Evolutionary conservation across 2,113 vertebrate genomes (phyloP), one percentile per base, ranked within the genome.

Genomic region (Zosterops hypoxanthus): DNA sequence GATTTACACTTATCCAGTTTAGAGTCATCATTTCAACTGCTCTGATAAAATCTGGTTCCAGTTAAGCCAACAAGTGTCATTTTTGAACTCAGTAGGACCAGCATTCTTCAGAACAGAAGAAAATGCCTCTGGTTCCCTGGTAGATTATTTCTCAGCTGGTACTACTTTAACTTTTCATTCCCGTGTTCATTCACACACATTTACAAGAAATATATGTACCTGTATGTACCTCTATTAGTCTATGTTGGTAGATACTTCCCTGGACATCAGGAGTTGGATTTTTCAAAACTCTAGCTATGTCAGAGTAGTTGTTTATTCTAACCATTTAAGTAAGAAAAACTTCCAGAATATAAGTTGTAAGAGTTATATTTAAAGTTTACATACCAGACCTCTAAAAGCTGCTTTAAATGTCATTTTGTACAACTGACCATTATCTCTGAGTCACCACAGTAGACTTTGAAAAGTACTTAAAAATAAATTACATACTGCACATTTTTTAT

Each of bases 351-450:
- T 41, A 70, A 52, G 19, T 47, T 52, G 11, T 22, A 89, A 76
- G n/a, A 79, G 33, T 31, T 72, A 41, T 26, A 65, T 71, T 87
- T 61, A 91, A 84, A 17, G 31, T 89, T 91, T 92, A 65, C 16
- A 23, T 79, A 31, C 31, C 8, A 9, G 16, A 60, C 44, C 28
- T 78, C 49, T 84, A 79, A 89, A 92, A 85, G 31, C 34, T 72
- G 16, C 21, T 82, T 91, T 87, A 59, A 95, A 95, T 79, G 70
- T 76, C n/a, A 85, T 64, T 92, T 91, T 26, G 18, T 46, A n/a
- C 21, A 91, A 59, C 53, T 92, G 89, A 60, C 86, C 83, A 79
- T 94, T 94, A 92, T 87, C 59, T 92, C 81, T 94, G 94, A 92
- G 77, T 95, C 86, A 91, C n/a, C 36, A 80, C 23, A 55, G 50